Evolutionary conservation across 1,140 invertebrate species (phyloP), one percentile per base, ranked within the genome.

Genomic region (Zaprionus lachaisei): DNA sequence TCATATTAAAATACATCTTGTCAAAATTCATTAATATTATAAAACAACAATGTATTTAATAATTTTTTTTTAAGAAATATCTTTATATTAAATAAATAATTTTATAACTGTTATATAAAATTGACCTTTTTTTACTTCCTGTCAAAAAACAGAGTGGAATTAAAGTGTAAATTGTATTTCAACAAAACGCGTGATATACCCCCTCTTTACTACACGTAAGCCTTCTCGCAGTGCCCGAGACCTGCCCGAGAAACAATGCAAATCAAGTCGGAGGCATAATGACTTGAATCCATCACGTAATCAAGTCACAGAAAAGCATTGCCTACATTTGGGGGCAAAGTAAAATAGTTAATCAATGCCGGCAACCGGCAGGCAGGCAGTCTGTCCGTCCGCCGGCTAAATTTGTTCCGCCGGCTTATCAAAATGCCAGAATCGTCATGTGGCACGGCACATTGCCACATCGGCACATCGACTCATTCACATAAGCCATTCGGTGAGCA

Each of bases 311-410:
- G 73, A 72, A 72, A 72, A 74, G 41, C 57, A 79, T 70, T 70
- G 81, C 72, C 64, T 69, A 80, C 65, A 64, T 67, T 73, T 68
- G n/a, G 44, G 62, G 17, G 15, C 14, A 4, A 64, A 65, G 55
- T 68, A 26, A 81, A 84, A 87, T 90, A 87, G 84, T 90, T 90
- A 87, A 87, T 87, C 84, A 87, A 89, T 87, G 84, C 56, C 65
- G 47, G 20, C 47, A 51, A 22, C 9, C 20, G 47, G 11, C 47
- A 22, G 3, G 15, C 15, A 6, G 15, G 4, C 38, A 4, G 5
- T n/a, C 41, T 1, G 15, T 6, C 38, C 38, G 41, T 47, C 41
- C 7, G 47, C 24, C 11, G 47, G 20, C 20, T 80, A 89, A 87
- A 87, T 87, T 87, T 87, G 84, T 87, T 87, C 64, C 72, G 81